These are phyloP conservation scores for Notocelia uddmanniana DNA, from an alignment of 2,888 invertebrate genomes.

Conservation along the genomic window DNA sequence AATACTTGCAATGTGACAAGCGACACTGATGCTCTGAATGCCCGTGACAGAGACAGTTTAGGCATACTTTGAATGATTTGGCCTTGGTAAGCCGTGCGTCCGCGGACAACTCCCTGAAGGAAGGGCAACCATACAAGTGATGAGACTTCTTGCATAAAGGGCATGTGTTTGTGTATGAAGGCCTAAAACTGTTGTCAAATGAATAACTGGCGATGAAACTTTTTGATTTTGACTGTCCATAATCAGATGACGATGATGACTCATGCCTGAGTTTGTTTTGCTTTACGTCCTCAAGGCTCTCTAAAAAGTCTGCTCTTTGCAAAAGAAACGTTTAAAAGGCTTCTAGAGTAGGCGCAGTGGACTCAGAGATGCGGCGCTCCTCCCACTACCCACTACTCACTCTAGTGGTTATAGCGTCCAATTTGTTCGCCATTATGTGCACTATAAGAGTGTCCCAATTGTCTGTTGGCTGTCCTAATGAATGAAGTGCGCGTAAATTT, in stretches of 20 bases:
- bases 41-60: too few species aligned
- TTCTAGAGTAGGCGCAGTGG: conserved; percentile 3
- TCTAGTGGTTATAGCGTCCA: conserved; percentile 23
- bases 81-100: too few species aligned
- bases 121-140: too few species aligned
- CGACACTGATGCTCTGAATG: too few species aligned
- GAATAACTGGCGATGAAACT: too few species aligned
- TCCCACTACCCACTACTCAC: too few species aligned
- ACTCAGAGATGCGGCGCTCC: conserved; percentile 3
- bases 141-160: too few species aligned
- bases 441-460: conserved; percentile 6
- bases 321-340: conserved; percentile 25
- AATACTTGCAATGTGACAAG: too few species aligned
- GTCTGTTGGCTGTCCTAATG: conserved; percentile 16
- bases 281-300: conserved; percentile 27
- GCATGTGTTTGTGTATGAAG: too few species aligned
- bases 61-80: too few species aligned
- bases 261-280: neutral
- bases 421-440: conserved; percentile 29
- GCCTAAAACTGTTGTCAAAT: too few species aligned
- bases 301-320: conserved; percentile 31
- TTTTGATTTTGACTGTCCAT: neutral
- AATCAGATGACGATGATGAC: conserved; percentile 1
- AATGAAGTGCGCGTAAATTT: conserved; percentile 29
- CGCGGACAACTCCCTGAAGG: too few species aligned